A percentile compares a stretch with the other conserved stretches of the same genome.
Evolutionary conservation across 2,888 invertebrate species (phyloP).

Genomic region (Microctonus aethiopoides): DNA sequence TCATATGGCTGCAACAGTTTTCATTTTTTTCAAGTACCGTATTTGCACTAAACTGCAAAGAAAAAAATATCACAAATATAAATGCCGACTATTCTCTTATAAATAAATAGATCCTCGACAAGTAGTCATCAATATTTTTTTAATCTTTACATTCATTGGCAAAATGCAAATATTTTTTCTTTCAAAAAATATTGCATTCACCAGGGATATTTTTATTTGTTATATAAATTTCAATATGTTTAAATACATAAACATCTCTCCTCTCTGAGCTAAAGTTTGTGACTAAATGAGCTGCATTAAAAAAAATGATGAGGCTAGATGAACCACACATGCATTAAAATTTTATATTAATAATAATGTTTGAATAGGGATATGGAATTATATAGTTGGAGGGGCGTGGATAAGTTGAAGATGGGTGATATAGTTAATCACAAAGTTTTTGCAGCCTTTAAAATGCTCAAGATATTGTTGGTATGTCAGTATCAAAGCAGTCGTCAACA

Average conservation of each 20-base stretch:
- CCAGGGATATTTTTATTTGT: too few relatives aligned
- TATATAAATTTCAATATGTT: too few relatives aligned
- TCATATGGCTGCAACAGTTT: too few relatives aligned
- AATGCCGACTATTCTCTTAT: too few relatives aligned
- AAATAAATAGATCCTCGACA: too few relatives aligned
- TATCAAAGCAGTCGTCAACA: not conserved
- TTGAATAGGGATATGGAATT: not conserved
- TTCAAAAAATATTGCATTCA: too few relatives aligned
- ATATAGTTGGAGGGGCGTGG: not conserved
- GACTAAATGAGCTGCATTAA: not conserved
- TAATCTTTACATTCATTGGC: too few relatives aligned
- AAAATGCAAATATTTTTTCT: too few relatives aligned
- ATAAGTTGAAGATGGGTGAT: conserved; percentile 11
- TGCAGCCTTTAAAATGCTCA: not conserved
- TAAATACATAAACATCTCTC: not conserved
- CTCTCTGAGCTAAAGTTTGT: not conserved
- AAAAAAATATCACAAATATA: too few relatives aligned
- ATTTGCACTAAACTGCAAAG: too few relatives aligned
- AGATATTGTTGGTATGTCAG: conserved; percentile 11
- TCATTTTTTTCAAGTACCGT: too few relatives aligned
- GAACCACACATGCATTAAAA: not conserved
- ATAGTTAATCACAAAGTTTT: conserved; percentile 3
- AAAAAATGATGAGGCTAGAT: not conserved
- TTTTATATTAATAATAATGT: not conserved
- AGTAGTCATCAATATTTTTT: too few relatives aligned